Conservation (phyloP, 2,797 vertebrate species). For the Lophotriccus pileatus region DNA sequence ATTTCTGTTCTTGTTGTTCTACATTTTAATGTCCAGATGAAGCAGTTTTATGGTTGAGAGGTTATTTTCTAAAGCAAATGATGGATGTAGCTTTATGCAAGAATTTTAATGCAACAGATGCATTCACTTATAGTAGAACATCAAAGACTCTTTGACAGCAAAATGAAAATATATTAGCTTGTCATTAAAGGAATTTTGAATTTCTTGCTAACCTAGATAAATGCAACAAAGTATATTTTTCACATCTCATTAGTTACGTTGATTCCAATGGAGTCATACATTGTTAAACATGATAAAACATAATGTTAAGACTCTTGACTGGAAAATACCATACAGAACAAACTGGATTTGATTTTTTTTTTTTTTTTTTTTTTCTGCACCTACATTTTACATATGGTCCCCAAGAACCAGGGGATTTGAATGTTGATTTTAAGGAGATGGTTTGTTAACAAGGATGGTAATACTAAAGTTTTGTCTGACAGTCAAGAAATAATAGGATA, state of each 20-base stretch:
- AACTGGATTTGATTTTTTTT: background rate
- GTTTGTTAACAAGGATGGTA: background rate
- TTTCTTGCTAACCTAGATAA: constrained; percentile 74
- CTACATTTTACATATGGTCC: background rate
- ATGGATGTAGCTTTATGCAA: constrained; percentile 29
- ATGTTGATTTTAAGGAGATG: background rate
- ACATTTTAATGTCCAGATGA: background rate
- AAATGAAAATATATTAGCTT: constrained; percentile 39
- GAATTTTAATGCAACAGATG: constrained; percentile 32
- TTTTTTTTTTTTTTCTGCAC: background rate
- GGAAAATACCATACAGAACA: background rate
- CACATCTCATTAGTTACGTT: constrained; percentile 61
- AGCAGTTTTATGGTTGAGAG: background rate
- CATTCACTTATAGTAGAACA: constrained; percentile 15
- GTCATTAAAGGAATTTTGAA: constrained; percentile 50
- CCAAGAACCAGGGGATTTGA: background rate
- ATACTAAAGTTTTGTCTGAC: background rate
- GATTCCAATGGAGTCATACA: background rate
- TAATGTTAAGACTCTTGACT: background rate
- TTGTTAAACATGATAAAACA: background rate
- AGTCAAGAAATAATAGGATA: background rate
- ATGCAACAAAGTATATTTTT: constrained; percentile 66
- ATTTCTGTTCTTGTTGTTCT: background rate
- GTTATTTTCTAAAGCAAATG: constrained; percentile 11
- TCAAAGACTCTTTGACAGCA: constrained; percentile 12